Percentiles rank a stretch among this genome's conserved stretches.
Evolutionary conservation across 2,113 vertebrate genomes (phyloP).

Genomic region (Odobenus rosmarus): DNA sequence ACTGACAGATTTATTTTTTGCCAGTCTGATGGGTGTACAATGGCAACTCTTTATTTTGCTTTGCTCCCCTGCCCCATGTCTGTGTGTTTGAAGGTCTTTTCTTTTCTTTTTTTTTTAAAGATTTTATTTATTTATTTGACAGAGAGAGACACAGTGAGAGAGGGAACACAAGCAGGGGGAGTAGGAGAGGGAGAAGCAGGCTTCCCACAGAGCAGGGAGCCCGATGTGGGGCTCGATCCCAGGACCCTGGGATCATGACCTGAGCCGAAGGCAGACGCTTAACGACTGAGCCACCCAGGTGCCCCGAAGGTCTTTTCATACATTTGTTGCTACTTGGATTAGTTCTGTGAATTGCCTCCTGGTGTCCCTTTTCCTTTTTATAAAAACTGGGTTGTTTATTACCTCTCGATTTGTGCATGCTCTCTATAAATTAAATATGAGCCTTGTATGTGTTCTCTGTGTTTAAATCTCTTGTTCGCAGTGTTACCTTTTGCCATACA

Average conservation of each 20-base stretch:
- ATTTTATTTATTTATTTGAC: too few species aligned
- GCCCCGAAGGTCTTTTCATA: background rate
- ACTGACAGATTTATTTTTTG: background rate
- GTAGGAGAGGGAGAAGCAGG: too few species aligned
- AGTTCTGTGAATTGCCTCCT: background rate
- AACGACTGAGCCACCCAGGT: too few species aligned
- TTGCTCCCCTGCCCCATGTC: fast-evolving
- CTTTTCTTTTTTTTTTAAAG: too few species aligned
- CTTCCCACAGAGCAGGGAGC: too few species aligned
- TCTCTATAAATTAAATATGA: background rate
- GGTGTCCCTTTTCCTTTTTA: background rate
- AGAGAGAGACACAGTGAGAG: too few species aligned
- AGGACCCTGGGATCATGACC: too few species aligned
- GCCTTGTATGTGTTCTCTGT: background rate
- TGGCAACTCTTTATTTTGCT: background rate
- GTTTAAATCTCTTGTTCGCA: background rate
- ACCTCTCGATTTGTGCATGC: fast-evolving
- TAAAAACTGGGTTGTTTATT: background rate
- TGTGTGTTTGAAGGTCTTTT: background rate
- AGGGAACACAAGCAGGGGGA: too few species aligned
- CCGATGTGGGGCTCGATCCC: too few species aligned
- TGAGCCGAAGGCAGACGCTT: too few species aligned
- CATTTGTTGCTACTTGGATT: background rate
- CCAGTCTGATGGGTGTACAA: background rate
- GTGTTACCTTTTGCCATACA: background rate